These are phyloP conservation scores for Rattus norvegicus DNA, from an alignment of 2,113 vertebrate species.

Conservation along the genomic window GRCr8 NC_086025.1:135372001-135372500, in stretches of 20 bases:
- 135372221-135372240: neutral
- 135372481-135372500: slow-evolving; percentile 37
- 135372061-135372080: slow-evolving; percentile 83
- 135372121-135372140: slow-evolving; percentile 42
- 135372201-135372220: neutral
- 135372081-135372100: slow-evolving; percentile 77
- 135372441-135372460: neutral
- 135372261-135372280: neutral
- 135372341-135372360: neutral
- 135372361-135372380: slow-evolving; percentile 6
- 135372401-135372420: slow-evolving; percentile 21
- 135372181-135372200: slow-evolving; percentile 31
- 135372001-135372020: slow-evolving; percentile 85
- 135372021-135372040: slow-evolving; percentile 84
- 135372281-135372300: neutral
- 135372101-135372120: slow-evolving; percentile 72
- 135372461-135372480: neutral
- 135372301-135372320: neutral
- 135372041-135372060: slow-evolving; percentile 82
- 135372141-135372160: slow-evolving; percentile 44
- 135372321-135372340: neutral
- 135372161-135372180: neutral
- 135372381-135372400: slow-evolving; percentile 7
- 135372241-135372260: neutral
- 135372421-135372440: slow-evolving; percentile 3